A percentile compares a stretch with the other conserved stretches of the same genome.
These are phyloP conservation scores for Erebia palarica DNA, from an alignment of 2,888 invertebrate genomes.

Conservation along the genomic window DNA sequence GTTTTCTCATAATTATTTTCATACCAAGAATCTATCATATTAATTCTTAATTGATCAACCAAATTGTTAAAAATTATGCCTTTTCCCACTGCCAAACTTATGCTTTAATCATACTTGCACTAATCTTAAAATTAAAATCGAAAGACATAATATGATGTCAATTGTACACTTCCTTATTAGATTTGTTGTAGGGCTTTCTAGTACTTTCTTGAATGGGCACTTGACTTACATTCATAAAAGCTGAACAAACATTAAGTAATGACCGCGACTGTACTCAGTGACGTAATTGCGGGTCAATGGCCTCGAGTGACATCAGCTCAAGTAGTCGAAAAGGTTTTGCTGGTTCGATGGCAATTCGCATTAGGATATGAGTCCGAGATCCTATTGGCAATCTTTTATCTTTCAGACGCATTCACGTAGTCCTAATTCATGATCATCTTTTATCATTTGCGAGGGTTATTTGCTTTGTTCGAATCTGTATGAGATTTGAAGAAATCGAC, in stretches of 20 bases:
- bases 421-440: conserved; percentile 27
- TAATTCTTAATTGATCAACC: too few species aligned
- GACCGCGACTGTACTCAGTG: conserved; percentile 43
- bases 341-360: conserved; percentile 33
- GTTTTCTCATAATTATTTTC: too few species aligned
- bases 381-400: conserved; percentile 35
- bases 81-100: neutral
- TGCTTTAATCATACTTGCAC: neutral
- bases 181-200: conserved; percentile 11
- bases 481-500: conserved; percentile 10
- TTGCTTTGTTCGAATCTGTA: conserved; percentile 16
- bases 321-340: conserved; percentile 32
- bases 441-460: conserved; percentile 17
- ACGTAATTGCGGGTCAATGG: conserved; percentile 46
- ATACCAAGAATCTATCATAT: too few species aligned
- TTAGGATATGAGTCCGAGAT: conserved; percentile 36
- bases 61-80: neutral
- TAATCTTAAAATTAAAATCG: neutral
- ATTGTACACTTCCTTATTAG: conserved; percentile 13
- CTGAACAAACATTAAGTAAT: conserved; percentile 33
- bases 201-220: conserved; percentile 15
- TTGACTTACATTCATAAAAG: conserved; percentile 26
- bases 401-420: conserved; percentile 25
- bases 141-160: neutral
- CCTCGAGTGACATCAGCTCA: conserved; percentile 45